These are phyloP conservation scores for Amiota minor DNA, from an alignment of 2,888 invertebrate species.

Conservation along the genomic window DNA sequence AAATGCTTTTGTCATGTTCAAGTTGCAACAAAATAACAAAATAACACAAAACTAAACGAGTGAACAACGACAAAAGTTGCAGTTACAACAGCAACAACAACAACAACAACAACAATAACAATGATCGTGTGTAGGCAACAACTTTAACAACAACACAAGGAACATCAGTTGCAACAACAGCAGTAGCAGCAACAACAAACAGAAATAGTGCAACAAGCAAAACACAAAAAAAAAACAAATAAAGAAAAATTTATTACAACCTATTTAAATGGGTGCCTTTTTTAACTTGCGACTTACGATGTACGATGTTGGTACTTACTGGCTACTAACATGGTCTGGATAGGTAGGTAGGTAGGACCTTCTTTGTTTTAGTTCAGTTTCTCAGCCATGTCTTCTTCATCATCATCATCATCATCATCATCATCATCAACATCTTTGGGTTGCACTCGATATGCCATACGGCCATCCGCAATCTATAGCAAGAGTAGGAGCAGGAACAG, in stretches of 20 bases:
- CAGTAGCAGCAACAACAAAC: not conserved
- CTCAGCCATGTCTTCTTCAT: not conserved
- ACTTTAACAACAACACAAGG: constrained; percentile 14
- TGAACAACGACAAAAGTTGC: not conserved
- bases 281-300: constrained; percentile 1
- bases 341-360: not conserved
- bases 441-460: constrained; percentile 22
- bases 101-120: constrained; percentile 21
- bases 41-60: not conserved
- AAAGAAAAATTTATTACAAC: constrained; percentile 35
- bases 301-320: not conserved
- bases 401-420: not conserved
- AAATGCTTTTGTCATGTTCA: constrained; percentile 13
- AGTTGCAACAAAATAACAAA: not conserved
- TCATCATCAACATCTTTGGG: not conserved
- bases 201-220: not conserved
- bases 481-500: no score
- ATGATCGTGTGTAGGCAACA: constrained; percentile 5
- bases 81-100: constrained; percentile 10
- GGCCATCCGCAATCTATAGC: not conserved
- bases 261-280: constrained; percentile 31
- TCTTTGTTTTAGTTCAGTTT: not conserved
- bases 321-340: not conserved
- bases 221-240: not conserved
- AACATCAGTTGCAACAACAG: not conserved